Percentiles rank a stretch among this genome's conserved stretches.
Conservation (phyloP, 2,888 invertebrate species). For the Steinernema carpocapsae region DNA sequence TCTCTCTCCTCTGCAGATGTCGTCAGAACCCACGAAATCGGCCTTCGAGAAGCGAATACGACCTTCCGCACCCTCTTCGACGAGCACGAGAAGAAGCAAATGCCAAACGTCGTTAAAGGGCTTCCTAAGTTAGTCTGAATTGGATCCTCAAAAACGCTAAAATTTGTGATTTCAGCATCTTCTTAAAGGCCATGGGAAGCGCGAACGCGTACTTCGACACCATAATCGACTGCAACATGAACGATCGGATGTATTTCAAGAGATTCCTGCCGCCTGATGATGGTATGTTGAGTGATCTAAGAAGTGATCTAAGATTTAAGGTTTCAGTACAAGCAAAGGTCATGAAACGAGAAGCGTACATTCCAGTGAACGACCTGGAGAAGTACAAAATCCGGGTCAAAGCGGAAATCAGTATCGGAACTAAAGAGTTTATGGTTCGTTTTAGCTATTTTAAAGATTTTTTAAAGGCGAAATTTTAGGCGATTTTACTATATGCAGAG, state of each 20-base stretch:
- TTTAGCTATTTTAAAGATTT: neutral
- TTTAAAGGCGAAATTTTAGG: neutral
- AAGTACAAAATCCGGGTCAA: neutral
- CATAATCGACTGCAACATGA: neutral
- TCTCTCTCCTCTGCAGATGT: neutral
- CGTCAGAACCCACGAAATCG: neutral
- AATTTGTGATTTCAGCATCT: neutral
- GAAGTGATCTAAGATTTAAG: neutral
- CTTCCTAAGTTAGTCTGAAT: neutral
- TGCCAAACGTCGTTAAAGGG: neutral
- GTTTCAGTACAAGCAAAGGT: neutral
- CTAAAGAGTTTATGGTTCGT: neutral
- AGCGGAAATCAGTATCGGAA: neutral
- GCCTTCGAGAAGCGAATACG: neutral
- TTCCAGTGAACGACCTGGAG: neutral
- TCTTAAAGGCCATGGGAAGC: neutral
- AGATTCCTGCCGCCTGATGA: conserved; percentile 10
- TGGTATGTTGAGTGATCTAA: neutral
- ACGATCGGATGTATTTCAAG: neutral
- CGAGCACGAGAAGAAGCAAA: neutral
- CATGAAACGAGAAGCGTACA: conserved; percentile 7
- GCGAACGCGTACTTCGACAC: neutral
- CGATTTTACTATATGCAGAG: neutral
- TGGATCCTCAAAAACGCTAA: neutral
- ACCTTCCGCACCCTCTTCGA: neutral